Percentiles rank a stretch among this genome's conserved stretches.
phyloP scores from a whole-genome alignment of 2,797 vertebrate species.

The Psittacula echo region DNA sequence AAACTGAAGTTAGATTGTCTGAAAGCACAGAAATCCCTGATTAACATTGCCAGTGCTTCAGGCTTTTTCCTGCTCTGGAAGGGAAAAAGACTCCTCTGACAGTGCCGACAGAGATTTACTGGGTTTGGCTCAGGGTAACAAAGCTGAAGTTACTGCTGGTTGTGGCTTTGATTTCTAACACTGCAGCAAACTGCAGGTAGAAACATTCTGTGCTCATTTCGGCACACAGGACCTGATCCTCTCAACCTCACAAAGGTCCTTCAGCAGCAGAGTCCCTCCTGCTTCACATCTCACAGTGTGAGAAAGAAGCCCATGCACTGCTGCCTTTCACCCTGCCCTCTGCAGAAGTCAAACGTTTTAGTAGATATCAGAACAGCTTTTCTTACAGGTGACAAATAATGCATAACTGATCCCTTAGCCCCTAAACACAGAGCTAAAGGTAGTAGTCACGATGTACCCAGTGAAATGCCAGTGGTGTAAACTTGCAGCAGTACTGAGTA shows the following conservation, averaged over 20 bases:
- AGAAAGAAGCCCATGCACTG: neutral
- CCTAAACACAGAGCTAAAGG: neutral
- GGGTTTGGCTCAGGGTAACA: neutral
- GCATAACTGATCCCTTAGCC: neutral
- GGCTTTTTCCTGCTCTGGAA: neutral
- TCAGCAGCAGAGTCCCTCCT: neutral
- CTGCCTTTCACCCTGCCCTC: neutral
- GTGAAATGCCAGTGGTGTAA: neutral
- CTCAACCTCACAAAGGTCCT: neutral
- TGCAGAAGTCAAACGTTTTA: neutral
- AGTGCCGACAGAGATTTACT: neutral
- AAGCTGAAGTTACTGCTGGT: neutral
- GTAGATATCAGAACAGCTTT: neutral
- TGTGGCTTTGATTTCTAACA: conserved; percentile 43
- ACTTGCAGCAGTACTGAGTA: neutral
- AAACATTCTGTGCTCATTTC: neutral
- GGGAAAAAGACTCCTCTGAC: neutral
- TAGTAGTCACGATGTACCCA: fast-evolving
- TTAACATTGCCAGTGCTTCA: neutral
- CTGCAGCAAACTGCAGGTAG: conserved; percentile 6
- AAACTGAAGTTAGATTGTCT: neutral
- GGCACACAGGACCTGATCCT: neutral
- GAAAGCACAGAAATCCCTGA: neutral
- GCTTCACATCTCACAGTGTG: fast-evolving
- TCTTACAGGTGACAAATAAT: neutral